phyloP scores from a whole-genome alignment of 2,797 vertebrate genomes.

The Anguilla obscura region DNA sequence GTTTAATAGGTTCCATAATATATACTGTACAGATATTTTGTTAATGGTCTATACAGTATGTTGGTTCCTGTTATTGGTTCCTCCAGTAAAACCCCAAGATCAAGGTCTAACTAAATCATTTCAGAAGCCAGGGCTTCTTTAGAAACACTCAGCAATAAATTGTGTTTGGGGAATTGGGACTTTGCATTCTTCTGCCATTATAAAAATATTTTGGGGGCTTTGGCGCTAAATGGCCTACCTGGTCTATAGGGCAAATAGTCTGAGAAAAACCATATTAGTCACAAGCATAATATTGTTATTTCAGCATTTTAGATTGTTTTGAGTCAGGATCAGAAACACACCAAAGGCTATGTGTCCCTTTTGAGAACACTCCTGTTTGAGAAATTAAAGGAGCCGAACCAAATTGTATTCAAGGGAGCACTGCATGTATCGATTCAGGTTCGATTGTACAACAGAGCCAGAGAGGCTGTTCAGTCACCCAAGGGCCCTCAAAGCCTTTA shows the following conservation, averaged over 20 bases:
- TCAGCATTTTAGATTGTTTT: neutral
- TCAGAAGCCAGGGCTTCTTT: neutral
- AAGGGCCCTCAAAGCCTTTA: neutral
- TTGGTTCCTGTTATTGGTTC: neutral
- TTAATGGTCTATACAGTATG: neutral
- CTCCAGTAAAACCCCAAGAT: neutral
- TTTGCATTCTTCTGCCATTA: neutral
- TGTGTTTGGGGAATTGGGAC: neutral
- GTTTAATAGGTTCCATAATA: neutral
- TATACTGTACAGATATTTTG: neutral
- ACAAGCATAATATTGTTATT: neutral
- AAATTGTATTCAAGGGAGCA: neutral
- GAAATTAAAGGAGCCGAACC: neutral
- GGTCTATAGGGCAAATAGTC: neutral
- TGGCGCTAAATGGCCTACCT: neutral
- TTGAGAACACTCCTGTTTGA: neutral
- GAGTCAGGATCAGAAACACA: conserved; percentile 2
- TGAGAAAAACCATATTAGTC: neutral
- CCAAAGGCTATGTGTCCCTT: conserved; percentile 5
- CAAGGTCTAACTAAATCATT: neutral
- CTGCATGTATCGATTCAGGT: neutral
- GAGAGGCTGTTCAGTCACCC: neutral
- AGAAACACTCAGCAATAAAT: neutral
- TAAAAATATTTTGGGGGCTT: neutral
- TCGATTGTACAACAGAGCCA: neutral